A percentile compares a stretch with the other conserved stretches of the same genome.
These are phyloP conservation scores for Hermodice carunculata DNA, from an alignment of 2,888 invertebrate genomes.

Conservation along the genomic window DNA sequence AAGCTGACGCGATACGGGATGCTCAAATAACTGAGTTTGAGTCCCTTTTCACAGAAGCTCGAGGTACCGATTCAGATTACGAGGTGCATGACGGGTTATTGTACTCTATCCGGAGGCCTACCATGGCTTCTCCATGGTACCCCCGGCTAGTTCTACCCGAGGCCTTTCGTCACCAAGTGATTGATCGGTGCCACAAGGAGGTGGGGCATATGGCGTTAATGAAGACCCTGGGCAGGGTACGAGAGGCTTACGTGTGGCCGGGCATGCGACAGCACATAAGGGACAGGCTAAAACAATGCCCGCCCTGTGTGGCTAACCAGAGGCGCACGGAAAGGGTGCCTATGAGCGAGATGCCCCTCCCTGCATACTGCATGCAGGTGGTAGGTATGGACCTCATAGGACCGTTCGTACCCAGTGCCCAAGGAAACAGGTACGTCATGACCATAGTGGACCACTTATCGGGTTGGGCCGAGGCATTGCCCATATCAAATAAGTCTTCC, in stretches of 20 bases:
- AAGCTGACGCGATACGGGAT: too few species aligned
- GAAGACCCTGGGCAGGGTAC: too few species aligned
- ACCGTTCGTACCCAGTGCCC: conserved; percentile 3
- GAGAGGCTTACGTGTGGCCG: conserved; percentile 24
- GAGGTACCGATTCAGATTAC: too few species aligned
- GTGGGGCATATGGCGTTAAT: conserved; percentile 23
- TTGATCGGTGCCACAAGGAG: conserved; percentile 12
- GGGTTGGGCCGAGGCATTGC: conserved; percentile 21
- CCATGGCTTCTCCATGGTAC: too few species aligned
- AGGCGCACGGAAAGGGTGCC: neutral
- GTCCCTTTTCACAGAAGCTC: too few species aligned
- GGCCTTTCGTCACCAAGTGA: conserved; percentile 10
- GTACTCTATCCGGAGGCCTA: too few species aligned
- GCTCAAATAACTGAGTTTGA: too few species aligned
- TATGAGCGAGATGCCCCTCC: conserved; percentile 16
- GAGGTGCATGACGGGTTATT: too few species aligned
- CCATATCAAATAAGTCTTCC: conserved; percentile 7
- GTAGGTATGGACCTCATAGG: conserved; percentile 21
- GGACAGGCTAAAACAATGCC: neutral
- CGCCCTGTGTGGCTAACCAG: neutral
- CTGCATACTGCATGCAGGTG: neutral
- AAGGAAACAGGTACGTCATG: conserved; percentile 14
- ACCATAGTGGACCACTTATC: conserved; percentile 15
- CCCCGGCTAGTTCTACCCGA: too few species aligned
- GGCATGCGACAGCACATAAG: conserved; percentile 9